A percentile compares a stretch with the other conserved stretches of the same genome.
These are phyloP conservation scores for Brachyhypopomus gauderio DNA, from an alignment of 2,113 vertebrate species.

Conservation along the genomic window DNA sequence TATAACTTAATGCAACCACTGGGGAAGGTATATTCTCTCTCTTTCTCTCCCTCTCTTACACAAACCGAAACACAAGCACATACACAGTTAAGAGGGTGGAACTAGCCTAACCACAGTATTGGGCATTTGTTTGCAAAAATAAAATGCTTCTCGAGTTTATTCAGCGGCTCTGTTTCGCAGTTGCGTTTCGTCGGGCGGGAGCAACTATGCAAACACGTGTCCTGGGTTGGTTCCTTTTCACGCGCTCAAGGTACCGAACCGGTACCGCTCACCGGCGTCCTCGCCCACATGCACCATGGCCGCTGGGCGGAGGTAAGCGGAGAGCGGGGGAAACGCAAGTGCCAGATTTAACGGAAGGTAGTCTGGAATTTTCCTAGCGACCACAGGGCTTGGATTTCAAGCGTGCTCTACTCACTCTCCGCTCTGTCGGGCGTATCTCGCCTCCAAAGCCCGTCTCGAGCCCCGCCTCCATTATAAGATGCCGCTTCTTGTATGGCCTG, in stretches of 20 bases:
- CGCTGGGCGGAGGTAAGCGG: not conserved
- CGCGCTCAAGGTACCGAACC: not conserved
- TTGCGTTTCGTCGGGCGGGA: not conserved
- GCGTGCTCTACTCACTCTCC: not conserved
- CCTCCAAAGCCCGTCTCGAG: not conserved
- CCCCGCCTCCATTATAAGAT: not conserved
- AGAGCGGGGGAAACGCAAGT: not conserved
- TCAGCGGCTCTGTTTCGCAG: not conserved
- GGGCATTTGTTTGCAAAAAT: not conserved
- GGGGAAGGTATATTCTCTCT: not conserved
- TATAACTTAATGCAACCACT: not conserved
- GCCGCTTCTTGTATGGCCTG: not conserved
- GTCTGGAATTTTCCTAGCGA: constrained; percentile 45
- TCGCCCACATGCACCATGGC: not conserved
- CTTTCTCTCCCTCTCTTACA: not conserved
- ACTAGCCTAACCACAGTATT: not conserved
- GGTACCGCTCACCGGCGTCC: not conserved
- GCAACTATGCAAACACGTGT: not conserved
- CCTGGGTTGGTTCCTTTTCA: not conserved
- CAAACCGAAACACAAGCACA: not conserved
- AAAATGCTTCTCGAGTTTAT: not conserved
- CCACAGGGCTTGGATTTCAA: not conserved
- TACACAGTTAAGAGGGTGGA: constrained; percentile 9
- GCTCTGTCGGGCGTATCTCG: not conserved
- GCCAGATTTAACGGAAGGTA: constrained; percentile 43